Conservation (phyloP, 2,113 vertebrate genomes). For the Nothoprocta perdicaria region DNA sequence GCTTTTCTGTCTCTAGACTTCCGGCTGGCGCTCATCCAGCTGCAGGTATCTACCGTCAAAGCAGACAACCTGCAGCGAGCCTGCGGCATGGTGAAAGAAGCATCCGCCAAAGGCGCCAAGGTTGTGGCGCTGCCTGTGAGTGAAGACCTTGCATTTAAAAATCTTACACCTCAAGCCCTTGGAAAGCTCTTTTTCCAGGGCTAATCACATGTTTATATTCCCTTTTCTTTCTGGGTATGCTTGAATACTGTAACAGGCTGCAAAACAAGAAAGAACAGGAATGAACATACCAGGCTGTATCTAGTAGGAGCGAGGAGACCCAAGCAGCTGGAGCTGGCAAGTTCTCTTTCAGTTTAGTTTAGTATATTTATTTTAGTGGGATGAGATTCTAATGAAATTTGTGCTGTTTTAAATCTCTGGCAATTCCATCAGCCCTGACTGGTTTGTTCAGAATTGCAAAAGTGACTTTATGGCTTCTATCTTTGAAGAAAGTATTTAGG, state of each 20-base stretch:
- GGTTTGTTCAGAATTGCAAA: background rate
- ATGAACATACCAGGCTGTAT: background rate
- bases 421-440: background rate
- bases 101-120: conserved; percentile 86
- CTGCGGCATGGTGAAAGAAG: conserved; percentile 84
- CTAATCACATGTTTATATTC: background rate
- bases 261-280: background rate
- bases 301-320: background rate
- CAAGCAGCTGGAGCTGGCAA: background rate
- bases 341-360: background rate
- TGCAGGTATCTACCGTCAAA: conserved; percentile 87
- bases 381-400: background rate
- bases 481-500: background rate
- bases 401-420: background rate
- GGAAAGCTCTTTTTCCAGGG: background rate
- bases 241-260: background rate
- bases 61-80: conserved; percentile 87
- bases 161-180: background rate
- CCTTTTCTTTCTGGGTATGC: background rate
- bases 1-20: conserved; percentile 81
- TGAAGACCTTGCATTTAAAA: background rate
- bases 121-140: conserved; percentile 92
- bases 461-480: background rate
- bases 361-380: background rate
- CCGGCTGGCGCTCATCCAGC: conserved; percentile 90